Base-by-base conservation (phyloP, 2,113 vertebrate genomes). In the Calyptomena viridis region DNA sequence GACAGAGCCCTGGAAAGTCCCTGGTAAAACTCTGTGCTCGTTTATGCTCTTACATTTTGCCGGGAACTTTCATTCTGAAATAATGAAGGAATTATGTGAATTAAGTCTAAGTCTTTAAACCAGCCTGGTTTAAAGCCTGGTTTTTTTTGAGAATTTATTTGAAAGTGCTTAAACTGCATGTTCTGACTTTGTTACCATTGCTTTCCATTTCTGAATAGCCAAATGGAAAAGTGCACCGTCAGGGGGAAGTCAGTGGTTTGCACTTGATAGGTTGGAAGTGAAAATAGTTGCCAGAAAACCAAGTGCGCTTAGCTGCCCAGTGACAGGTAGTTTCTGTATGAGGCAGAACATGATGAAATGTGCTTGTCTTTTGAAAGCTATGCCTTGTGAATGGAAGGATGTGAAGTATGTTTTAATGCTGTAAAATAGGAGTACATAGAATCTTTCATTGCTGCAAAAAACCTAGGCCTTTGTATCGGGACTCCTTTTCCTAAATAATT, bases 1-100 rank as follows among this genome's bases (percentile, higher is more conserved):
- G 76, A 58, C 31, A n/a, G 67, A 55, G 46, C 25, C 30, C 81
- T 93, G 95, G 92, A 93, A 96, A 96, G 77, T 93, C 86, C 90
- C 76, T 95, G 44, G 83, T 95, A 50, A 96, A 63, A 53, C 40
- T 93, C 15, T 66, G 35, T 83, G 44, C 53, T 90, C 47, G 31
- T 90, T 86, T 94, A 42, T 56, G 14, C 20, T 62, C 22, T 63
- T 62, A 24, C 16, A 39, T 55, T 92, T 94, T 82, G 8, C 18
- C 47, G 46, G 17, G 37, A 87, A 50, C 49, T 79, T 84, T 52
- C 6, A 46, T 87, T 94, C 44, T 87, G 72, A 71, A 94, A 40
- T 87, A 94, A 75, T 86, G 67, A 39, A 91, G 85, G 11, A 75
- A 80, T 73, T 78, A 64, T 31, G 11, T 81, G 56, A 88, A 88